Evolutionary conservation across 2,888 invertebrate genomes (phyloP), one percentile per base, ranked within the genome.

Genomic region (Lycocerus yunnanus): DNA sequence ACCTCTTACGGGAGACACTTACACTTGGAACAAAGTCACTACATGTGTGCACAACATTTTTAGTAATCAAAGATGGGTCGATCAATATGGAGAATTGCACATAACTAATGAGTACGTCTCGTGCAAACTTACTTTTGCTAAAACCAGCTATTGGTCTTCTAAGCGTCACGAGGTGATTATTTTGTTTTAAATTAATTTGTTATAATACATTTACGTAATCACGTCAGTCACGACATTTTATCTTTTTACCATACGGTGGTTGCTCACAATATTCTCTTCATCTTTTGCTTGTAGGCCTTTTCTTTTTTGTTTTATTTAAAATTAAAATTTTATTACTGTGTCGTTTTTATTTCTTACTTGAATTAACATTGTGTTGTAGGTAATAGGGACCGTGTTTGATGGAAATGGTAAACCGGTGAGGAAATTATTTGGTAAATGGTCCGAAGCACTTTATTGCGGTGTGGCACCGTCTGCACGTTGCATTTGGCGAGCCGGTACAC

Each of bases 11-110:
- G 91, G 92, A 11, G 93, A 93, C 83, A 90, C 91, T 80, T 94
- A 94, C 84, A 89, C 89, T 70, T 94, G 94, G 93, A 94, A 94
- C 84, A 94, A 95, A 88, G 89, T 95, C 72, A 95, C 95, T 59
- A 95, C 95, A 1, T 95, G 95, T 85, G 94, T 95, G 0, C 95
- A 95, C 87, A 95, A 95, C 83, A 85, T 95, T 82, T 93, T 95
- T 86, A 93, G 94, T 73, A 93, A 94, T 0, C 94, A 94, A 86
- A 89, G 95, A 21, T 95, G 94, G 94, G 94, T 95, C 73, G 95
- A 95, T 86, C 94, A 95, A 86, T 95, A 95, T 84, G 95, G 95
- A 0, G 95, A 95, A 84, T 90, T 95, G 88, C 90, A 91, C 80
- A 92, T 95, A 76, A 87, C 87, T 15, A 92, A 92, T 24, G 90